Percentiles rank a stretch among this genome's conserved stretches.
Conservation (phyloP, 2,888 invertebrate genomes). For the Drosophila paramelanica region DNA sequence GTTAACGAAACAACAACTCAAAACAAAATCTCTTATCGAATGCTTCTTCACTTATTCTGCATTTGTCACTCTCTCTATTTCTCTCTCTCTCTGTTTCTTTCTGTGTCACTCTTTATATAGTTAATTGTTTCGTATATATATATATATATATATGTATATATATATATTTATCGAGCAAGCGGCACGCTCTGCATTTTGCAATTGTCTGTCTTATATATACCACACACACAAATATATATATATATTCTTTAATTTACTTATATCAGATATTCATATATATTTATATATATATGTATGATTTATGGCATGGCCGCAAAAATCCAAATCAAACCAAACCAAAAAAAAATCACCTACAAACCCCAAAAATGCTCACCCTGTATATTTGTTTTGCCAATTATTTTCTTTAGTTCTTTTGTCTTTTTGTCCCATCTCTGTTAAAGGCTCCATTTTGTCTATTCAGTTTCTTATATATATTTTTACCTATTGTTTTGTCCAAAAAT, state of each 20-base stretch:
- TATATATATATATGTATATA: conserved; percentile 39
- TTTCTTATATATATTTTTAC: conserved; percentile 20
- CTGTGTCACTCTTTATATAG: conserved; percentile 43
- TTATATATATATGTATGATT: conserved; percentile 40
- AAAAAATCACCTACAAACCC: conserved; percentile 47
- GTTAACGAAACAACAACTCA: conserved; percentile 85
- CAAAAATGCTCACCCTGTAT: conserved; percentile 50
- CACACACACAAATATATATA: conserved; percentile 26
- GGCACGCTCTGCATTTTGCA: conserved; percentile 70
- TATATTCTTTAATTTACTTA: conserved; percentile 54
- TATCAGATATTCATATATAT: conserved; percentile 23
- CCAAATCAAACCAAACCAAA: conserved; percentile 46
- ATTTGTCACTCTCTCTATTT: conserved; percentile 21
- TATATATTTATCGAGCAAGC: conserved; percentile 60
- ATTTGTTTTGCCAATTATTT: conserved; percentile 48
- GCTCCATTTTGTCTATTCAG: conserved; percentile 42
- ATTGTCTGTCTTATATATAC: conserved; percentile 58
- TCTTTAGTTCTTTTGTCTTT: conserved; percentile 23
- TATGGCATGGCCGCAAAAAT: conserved; percentile 70
- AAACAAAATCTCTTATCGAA: conserved; percentile 47
- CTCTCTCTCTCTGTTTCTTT: conserved; percentile 25
- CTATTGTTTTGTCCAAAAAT: conserved; percentile 50
- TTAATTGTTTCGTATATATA: conserved; percentile 58
- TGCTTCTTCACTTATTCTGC: conserved; percentile 65
- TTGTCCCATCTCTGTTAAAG: conserved; percentile 20